phyloP scores from a whole-genome alignment of 2,113 vertebrate genomes.

The Pelusios castaneus region DNA sequence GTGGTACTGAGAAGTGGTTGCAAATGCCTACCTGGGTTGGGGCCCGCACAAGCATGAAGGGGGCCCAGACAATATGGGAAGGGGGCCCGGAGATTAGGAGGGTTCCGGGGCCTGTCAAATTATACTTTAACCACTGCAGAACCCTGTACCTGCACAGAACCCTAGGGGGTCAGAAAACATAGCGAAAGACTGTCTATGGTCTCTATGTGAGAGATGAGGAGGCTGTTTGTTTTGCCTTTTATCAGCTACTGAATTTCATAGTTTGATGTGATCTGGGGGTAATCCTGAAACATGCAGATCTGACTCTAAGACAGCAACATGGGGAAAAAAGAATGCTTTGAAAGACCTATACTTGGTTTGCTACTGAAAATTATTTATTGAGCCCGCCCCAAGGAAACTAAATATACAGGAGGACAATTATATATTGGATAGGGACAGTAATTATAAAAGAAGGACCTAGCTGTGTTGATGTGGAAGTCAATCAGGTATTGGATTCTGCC shows the following conservation, averaged over 20 bases:
- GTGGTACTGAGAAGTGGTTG: too few species aligned
- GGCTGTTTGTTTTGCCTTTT: not conserved
- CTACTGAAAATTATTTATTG: not conserved
- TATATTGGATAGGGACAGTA: not conserved
- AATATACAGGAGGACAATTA: not conserved
- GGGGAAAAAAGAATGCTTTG: not conserved
- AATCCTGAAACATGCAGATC: not conserved
- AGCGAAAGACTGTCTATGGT: fast-evolving
- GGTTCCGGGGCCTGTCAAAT: too few species aligned
- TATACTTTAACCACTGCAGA: too few species aligned
- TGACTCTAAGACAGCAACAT: not conserved
- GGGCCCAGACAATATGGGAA: too few species aligned
- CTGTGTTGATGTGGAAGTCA: fast-evolving
- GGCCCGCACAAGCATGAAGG: too few species aligned
- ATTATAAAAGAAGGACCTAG: not conserved
- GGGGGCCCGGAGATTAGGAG: too few species aligned
- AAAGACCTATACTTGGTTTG: not conserved
- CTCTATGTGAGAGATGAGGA: not conserved
- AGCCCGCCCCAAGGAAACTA: not conserved
- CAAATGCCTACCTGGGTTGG: too few species aligned
- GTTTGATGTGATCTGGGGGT: not conserved
- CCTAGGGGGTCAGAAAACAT: not conserved
- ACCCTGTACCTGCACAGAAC: not conserved
- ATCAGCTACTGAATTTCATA: not conserved
- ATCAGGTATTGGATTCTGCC: fast-evolving